phyloP scores from a whole-genome alignment of 2,797 vertebrate genomes.

The Poecilia wingei region DNA sequence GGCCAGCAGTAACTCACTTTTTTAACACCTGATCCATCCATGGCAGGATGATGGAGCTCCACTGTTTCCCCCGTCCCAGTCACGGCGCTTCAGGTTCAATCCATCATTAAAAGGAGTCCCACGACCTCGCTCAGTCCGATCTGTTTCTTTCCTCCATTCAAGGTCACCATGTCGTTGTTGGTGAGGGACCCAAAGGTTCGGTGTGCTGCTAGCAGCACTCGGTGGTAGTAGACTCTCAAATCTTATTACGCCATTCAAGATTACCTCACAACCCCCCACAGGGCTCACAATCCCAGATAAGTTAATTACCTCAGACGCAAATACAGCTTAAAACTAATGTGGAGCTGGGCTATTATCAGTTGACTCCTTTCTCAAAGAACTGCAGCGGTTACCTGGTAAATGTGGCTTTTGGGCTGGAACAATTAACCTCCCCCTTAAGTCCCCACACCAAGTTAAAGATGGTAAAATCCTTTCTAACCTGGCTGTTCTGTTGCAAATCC shows the following conservation, averaged over 20 bases:
- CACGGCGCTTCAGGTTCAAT: slow-evolving; percentile 42
- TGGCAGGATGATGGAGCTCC: slow-evolving; percentile 51
- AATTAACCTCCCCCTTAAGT: not conserved
- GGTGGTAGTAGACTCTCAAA: slow-evolving; percentile 71
- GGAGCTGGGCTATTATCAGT: slow-evolving; percentile 30
- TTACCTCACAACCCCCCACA: slow-evolving; percentile 74
- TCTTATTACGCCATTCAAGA: slow-evolving; percentile 78
- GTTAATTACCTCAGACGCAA: slow-evolving; percentile 77
- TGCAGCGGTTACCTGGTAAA: not conserved
- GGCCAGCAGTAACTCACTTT: slow-evolving; percentile 68
- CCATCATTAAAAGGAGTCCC: slow-evolving; percentile 49
- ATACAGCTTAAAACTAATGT: slow-evolving; percentile 69
- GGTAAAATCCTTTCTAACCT: not conserved
- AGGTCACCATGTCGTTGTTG: slow-evolving; percentile 56
- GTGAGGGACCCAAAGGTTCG: slow-evolving; percentile 36
- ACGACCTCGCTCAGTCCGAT: slow-evolving; percentile 50
- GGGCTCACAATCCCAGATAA: slow-evolving; percentile 71
- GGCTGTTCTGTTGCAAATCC: not conserved
- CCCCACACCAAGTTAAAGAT: not conserved
- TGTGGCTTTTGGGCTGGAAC: not conserved
- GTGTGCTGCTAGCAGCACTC: slow-evolving; percentile 44
- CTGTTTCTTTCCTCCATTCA: slow-evolving; percentile 48
- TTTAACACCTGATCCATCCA: slow-evolving; percentile 70
- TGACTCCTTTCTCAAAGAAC: slow-evolving; percentile 19
- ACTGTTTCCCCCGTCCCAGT: slow-evolving; percentile 35